A percentile compares a stretch with the other conserved stretches of the same genome.
These are phyloP conservation scores for Perithous albicinctus DNA, from an alignment of 2,888 invertebrate genomes.

Conservation along the genomic window DNA sequence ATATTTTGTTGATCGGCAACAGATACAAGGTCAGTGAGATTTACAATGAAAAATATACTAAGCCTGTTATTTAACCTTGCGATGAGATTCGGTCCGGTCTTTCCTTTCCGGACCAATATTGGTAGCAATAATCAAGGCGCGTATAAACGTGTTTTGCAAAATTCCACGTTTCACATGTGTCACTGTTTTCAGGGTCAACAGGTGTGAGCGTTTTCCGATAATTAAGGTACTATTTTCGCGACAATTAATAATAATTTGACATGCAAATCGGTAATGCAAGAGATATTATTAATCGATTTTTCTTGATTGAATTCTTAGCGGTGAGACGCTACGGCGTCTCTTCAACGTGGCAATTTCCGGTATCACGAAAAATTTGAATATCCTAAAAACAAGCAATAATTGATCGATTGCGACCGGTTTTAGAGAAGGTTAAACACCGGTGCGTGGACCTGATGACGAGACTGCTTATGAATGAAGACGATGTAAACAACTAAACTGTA, in stretches of 20 bases:
- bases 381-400: background rate
- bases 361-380: too few relatives aligned
- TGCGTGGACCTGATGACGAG: background rate
- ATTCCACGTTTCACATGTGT: background rate
- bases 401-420: conserved; percentile 2
- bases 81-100: background rate
- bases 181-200: background rate
- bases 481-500: too few relatives aligned
- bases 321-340: too few relatives aligned
- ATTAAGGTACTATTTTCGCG: too few relatives aligned
- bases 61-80: background rate
- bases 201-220: background rate
- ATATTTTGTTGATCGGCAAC: background rate
- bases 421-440: background rate
- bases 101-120: background rate
- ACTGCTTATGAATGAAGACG: background rate
- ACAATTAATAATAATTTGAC: too few relatives aligned
- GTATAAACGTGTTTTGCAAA: background rate
- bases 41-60: background rate
- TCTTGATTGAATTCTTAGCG: too few relatives aligned
- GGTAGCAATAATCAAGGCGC: background rate
- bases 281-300: too few relatives aligned
- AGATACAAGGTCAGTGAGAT: conserved; percentile 8
- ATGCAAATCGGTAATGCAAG: too few relatives aligned
- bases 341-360: too few relatives aligned